Evolutionary conservation across 2,888 invertebrate genomes (phyloP).

Genomic region (Amphimallon solstitiale): DNA sequence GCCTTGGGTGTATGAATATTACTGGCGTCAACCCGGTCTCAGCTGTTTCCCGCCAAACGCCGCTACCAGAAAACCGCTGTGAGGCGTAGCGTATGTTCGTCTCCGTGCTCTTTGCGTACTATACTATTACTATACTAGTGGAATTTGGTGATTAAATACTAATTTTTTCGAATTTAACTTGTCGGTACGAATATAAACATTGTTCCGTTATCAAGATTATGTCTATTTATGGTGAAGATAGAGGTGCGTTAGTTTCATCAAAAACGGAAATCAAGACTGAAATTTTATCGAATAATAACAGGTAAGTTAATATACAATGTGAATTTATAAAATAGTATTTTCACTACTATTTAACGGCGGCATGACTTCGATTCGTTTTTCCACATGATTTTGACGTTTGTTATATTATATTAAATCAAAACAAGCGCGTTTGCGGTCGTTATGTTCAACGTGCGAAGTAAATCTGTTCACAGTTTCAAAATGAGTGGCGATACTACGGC

Average conservation of each 20-base stretch:
- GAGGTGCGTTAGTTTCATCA: constrained; percentile 66
- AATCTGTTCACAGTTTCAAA: neutral
- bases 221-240: constrained; percentile 67
- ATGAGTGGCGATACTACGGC: neutral
- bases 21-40: constrained; percentile 67
- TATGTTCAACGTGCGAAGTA: too few species aligned
- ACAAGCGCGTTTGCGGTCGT: too few species aligned
- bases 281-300: constrained; percentile 63
- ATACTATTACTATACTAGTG: constrained; percentile 48
- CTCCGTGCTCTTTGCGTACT: constrained; percentile 59
- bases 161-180: constrained; percentile 39
- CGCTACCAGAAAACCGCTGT: constrained; percentile 72
- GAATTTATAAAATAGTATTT: constrained; percentile 43
- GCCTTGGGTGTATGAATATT: constrained; percentile 60
- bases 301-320: constrained; percentile 58
- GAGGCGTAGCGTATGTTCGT: constrained; percentile 67
- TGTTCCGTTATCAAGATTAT: constrained; percentile 57
- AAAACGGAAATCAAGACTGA: constrained; percentile 67
- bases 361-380: constrained; percentile 28
- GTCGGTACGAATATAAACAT: constrained; percentile 31
- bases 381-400: constrained; percentile 61
- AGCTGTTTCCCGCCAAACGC: constrained; percentile 78
- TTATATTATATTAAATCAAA: constrained; percentile 28
- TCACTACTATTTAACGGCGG: neutral
- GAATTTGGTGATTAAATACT: constrained; percentile 48